These are phyloP conservation scores for Tribolium freemani DNA, from an alignment of 2,888 invertebrate genomes.

Conservation along the genomic window DNA sequence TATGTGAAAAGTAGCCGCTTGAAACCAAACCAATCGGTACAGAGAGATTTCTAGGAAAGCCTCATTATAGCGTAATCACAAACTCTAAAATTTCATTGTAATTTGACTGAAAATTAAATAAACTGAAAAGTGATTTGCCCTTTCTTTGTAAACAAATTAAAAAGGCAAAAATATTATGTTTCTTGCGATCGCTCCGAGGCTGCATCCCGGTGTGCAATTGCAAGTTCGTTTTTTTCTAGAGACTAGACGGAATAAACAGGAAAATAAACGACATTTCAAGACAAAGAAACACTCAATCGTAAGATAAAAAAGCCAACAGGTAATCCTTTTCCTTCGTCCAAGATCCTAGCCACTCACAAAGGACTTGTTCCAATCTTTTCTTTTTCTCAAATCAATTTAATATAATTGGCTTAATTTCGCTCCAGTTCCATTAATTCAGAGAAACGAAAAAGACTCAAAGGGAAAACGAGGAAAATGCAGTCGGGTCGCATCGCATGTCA, in stretches of 20 bases:
- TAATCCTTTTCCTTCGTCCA: background rate
- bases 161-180: background rate
- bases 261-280: background rate
- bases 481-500: background rate
- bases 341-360: background rate
- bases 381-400: background rate
- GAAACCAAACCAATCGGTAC: background rate
- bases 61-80: too few relatives aligned
- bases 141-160: background rate
- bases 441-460: background rate
- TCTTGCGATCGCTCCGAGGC: background rate
- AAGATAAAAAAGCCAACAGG: background rate
- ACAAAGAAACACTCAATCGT: background rate
- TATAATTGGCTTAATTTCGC: background rate
- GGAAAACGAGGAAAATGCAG: background rate
- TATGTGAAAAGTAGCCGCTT: constrained; percentile 7
- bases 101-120: background rate
- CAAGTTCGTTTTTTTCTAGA: background rate
- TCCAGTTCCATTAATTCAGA: background rate
- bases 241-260: background rate
- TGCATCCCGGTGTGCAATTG: background rate
- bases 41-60: background rate
- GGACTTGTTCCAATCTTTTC: background rate
- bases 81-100: background rate
- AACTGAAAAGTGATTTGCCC: background rate